phyloP scores from a whole-genome alignment of 2,113 vertebrate genomes.

The Cygnus buccinator region DNA sequence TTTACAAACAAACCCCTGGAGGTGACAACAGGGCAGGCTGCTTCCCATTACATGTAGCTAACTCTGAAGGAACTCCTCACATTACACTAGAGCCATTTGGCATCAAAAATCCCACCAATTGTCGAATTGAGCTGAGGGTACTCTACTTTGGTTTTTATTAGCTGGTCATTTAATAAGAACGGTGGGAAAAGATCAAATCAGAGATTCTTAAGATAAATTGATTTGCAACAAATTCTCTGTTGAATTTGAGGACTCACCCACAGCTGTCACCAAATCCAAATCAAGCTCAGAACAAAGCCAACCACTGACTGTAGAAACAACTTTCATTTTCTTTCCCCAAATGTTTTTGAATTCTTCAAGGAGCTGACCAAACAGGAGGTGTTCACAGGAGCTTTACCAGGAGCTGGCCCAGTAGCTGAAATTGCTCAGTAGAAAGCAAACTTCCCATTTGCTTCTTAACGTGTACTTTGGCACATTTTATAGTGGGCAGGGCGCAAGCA shows the following conservation, averaged over 20 bases:
- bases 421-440: background rate
- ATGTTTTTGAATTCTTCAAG: background rate
- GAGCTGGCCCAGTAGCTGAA: background rate
- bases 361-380: background rate
- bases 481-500: background rate
- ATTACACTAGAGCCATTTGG: background rate
- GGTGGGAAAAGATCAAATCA: background rate
- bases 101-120: background rate
- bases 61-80: background rate
- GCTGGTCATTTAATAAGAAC: background rate
- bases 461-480: conserved; percentile 49
- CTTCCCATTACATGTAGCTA: background rate
- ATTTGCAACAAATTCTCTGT: background rate
- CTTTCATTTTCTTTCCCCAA: background rate
- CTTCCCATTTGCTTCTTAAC: background rate
- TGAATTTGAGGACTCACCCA: conserved; percentile 22
- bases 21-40: background rate
- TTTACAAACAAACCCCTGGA: background rate
- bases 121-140: background rate
- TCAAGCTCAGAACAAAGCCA: background rate
- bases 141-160: background rate
- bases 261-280: background rate
- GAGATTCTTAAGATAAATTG: background rate
- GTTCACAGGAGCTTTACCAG: background rate
- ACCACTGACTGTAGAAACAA: background rate